Evolutionary conservation across 2,113 vertebrate species (phyloP).

Genomic region (Lycaon pictus): DNA sequence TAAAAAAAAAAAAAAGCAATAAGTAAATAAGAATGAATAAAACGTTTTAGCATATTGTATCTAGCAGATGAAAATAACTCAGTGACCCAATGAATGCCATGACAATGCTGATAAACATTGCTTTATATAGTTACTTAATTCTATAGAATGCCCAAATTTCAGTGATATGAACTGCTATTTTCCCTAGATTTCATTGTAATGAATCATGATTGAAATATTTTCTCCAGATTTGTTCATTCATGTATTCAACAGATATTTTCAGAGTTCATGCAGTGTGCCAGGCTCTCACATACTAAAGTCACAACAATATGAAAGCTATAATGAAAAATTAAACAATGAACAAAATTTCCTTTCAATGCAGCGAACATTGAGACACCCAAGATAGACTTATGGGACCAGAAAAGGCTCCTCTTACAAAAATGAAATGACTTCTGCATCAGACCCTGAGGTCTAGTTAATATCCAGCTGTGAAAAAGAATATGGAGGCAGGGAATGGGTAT

Average conservation of each 20-base stretch:
- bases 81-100: neutral
- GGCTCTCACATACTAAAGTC: neutral
- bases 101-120: neutral
- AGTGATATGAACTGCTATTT: neutral
- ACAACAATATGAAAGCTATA: neutral
- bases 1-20: neutral
- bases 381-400: neutral
- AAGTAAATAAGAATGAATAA: neutral
- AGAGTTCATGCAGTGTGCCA: neutral
- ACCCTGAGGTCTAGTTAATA: neutral
- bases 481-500: neutral
- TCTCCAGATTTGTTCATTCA: neutral
- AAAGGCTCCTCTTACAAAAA: neutral
- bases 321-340: neutral
- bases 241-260: neutral
- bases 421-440: neutral
- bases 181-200: neutral
- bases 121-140: neutral
- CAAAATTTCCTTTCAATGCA: neutral
- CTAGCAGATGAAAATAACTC: neutral
- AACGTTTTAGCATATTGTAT: neutral
- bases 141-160: neutral
- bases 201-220: neutral
- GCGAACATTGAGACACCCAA: neutral
- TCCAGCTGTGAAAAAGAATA: neutral